A percentile compares a stretch with the other conserved stretches of the same genome.
Evolutionary conservation across 2,797 vertebrate species (phyloP).

Genomic region (Todus mexicanus): DNA sequence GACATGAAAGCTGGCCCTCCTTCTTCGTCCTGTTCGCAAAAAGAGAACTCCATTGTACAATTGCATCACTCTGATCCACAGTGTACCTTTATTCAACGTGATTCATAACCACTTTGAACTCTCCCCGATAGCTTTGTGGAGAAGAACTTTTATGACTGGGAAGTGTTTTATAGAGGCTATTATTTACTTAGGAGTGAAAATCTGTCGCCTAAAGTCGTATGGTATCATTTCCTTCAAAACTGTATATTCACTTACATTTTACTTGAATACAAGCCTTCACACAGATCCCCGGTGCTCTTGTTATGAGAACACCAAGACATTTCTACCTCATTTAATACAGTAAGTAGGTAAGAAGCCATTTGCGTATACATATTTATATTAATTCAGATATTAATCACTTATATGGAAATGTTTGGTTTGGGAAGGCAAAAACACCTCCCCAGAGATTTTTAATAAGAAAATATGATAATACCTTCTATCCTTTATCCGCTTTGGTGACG

Average conservation of each 20-base stretch:
- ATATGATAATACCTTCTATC: background rate
- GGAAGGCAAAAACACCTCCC: slow-evolving; percentile 2
- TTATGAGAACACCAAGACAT: background rate
- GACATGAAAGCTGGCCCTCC: background rate
- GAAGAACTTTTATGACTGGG: slow-evolving; percentile 29
- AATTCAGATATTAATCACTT: slow-evolving; percentile 45
- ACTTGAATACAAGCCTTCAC: background rate
- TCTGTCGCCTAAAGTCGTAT: slow-evolving; percentile 28
- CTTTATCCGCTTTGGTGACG: background rate
- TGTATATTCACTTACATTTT: background rate
- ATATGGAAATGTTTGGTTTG: slow-evolving; percentile 43
- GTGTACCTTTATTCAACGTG: background rate
- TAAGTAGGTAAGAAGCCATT: slow-evolving; percentile 11
- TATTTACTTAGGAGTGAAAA: slow-evolving; percentile 2
- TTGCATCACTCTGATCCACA: background rate
- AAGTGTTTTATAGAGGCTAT: slow-evolving; percentile 21
- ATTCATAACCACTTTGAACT: slow-evolving; percentile 39
- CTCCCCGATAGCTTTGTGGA: background rate
- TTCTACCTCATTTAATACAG: background rate
- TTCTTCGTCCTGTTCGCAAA: background rate
- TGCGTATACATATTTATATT: background rate
- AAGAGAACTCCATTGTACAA: background rate
- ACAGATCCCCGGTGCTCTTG: background rate
- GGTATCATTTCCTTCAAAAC: background rate
- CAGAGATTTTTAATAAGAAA: slow-evolving; percentile 9